Percentiles rank a stretch among this genome's conserved stretches.
These are phyloP conservation scores for Strix uralensis DNA, from an alignment of 2,113 vertebrate species.

Conservation along the genomic window DNA sequence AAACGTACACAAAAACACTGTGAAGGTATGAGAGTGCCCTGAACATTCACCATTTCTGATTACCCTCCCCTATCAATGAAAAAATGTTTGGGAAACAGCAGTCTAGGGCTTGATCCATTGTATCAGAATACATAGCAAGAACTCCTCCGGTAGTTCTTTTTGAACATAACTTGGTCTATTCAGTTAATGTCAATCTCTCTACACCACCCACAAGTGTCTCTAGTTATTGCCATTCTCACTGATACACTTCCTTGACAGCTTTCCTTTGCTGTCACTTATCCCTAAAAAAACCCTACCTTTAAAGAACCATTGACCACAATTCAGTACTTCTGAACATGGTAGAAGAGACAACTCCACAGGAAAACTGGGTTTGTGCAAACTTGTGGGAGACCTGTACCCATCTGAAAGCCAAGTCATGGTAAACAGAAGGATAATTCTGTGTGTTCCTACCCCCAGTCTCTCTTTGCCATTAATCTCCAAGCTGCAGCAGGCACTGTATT, in stretches of 20 bases:
- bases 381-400: not conserved
- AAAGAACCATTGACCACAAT: not conserved
- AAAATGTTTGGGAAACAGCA: not conserved
- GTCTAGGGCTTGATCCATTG: not conserved
- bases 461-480: not conserved
- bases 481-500: not conserved
- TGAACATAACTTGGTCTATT: not conserved
- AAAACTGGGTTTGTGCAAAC: not conserved
- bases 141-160: not conserved
- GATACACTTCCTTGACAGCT: not conserved
- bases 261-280: not conserved
- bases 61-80: not conserved
- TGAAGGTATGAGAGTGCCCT: not conserved
- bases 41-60: not conserved
- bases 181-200: not conserved
- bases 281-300: not conserved
- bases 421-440: not conserved
- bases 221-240: not conserved
- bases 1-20: not conserved
- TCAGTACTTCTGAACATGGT: not conserved
- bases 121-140: not conserved
- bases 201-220: not conserved
- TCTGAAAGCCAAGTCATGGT: not conserved
- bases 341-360: not conserved
- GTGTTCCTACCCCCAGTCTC: not conserved